Percentiles rank a stretch among this genome's conserved stretches.
phyloP scores from a whole-genome alignment of 2,888 invertebrate genomes.

The Drosophila paracracens region DNA sequence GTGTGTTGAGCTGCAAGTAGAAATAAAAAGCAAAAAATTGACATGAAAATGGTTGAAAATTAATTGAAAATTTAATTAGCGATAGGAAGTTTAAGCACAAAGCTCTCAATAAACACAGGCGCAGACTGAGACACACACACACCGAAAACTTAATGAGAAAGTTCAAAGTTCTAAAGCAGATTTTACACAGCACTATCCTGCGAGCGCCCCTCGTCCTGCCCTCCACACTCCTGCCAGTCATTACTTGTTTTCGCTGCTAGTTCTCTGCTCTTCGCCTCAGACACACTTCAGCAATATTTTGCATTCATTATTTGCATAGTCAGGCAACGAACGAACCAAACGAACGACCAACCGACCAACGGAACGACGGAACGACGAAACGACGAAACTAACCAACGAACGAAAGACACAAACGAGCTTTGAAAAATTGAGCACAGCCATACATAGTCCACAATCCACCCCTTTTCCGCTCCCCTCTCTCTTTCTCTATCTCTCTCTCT shows the following conservation, averaged over 20 bases:
- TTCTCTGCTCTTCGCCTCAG: slow-evolving; percentile 38
- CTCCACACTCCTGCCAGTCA: background rate
- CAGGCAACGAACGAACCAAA: slow-evolving; percentile 43
- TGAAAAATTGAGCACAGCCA: slow-evolving; percentile 73
- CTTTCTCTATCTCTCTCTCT: background rate
- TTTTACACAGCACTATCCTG: slow-evolving; percentile 33
- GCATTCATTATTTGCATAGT: slow-evolving; percentile 76
- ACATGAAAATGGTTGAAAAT: slow-evolving; percentile 29
- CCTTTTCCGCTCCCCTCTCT: too few relatives aligned
- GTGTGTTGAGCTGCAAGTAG: slow-evolving; percentile 45
- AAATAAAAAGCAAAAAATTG: background rate
- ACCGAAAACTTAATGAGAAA: slow-evolving; percentile 35
- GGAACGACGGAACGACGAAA: background rate
- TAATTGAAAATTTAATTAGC: slow-evolving; percentile 65
- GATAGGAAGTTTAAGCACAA: slow-evolving; percentile 45
- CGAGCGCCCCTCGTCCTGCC: background rate
- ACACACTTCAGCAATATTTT: slow-evolving; percentile 74
- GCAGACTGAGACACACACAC: slow-evolving; percentile 5
- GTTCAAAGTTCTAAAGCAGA: slow-evolving; percentile 45
- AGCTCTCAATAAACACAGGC: slow-evolving; percentile 31
- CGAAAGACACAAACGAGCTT: slow-evolving; percentile 73
- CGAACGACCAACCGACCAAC: slow-evolving; percentile 12
- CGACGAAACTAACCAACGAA: slow-evolving; percentile 23
- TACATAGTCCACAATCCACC: background rate
- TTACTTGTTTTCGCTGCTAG: background rate